Base-by-base conservation (phyloP, 2,888 invertebrate species). In the Archaeoteleia sp. region DNA sequence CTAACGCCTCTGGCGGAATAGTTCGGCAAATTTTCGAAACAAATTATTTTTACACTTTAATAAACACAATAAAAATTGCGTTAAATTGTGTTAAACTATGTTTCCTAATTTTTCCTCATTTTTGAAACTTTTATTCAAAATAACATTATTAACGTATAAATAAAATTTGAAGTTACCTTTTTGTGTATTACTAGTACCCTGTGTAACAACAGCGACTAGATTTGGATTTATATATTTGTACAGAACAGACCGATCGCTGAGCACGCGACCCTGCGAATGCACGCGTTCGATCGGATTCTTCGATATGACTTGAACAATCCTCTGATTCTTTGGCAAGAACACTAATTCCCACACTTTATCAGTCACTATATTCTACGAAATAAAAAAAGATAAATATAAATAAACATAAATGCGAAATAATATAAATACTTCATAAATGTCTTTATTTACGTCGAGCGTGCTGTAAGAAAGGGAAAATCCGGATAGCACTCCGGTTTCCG, bases 151-250 rank as follows among this genome's bases (percentile, higher is more conserved):
- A n/a, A n/a, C n/a, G n/a, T n/a, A n/a, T n/a, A n/a, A n/a, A n/a
- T n/a, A n/a, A n/a, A n/a, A n/a, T n/a, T n/a, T 32, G 51, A 57
- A 78, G 81, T 78, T 83, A 93, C 93, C 90, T 88, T 94, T 95
- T 75, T 94, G 92, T 46, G 90, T 83, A 5, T 89, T 88, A 79
- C 95, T 94, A 9, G 90, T 88, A 20, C 92, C 92, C 80, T 94
- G 90, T 0, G 95, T 93, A 15, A 94, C 89, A 67, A 97, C 89
- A 8, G 95, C 95, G 67, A 97, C 91, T 71, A 99, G 88, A 87
- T 99, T 99, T 17, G 99, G 99, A 88, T 99, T 99, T 74, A 95
- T 90, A 86, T 99, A 98, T 87, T 99, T 99, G 88, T 99, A 99
- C 27, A 98, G 90, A 49, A 99, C 99, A 75, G 95, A 95, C 68